phyloP scores from a whole-genome alignment of 1,140 invertebrate genomes.

The Asbolus verrucosus region DNA sequence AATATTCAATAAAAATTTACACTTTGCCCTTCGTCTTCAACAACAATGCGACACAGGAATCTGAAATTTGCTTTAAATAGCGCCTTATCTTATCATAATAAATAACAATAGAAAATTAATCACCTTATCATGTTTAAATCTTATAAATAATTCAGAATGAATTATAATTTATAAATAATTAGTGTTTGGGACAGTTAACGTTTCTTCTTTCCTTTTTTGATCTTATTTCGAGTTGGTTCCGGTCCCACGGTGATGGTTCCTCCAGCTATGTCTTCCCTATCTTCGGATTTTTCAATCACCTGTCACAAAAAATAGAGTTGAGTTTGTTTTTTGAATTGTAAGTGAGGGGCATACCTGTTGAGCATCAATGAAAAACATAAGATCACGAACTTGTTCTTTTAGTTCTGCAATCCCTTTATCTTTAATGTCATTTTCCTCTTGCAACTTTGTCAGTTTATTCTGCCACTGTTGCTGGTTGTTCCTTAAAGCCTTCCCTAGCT shows the following conservation, averaged over 20 bases:
- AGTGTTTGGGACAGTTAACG: constrained; percentile 19
- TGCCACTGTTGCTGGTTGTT: constrained; percentile 85
- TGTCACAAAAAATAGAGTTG: constrained; percentile 47
- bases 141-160: no score
- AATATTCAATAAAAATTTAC: no score
- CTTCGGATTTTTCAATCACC: constrained; percentile 70
- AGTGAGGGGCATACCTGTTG: constrained; percentile 71
- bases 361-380: constrained; percentile 97
- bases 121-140: neutral
- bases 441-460: constrained; percentile 73
- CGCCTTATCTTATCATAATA: constrained; percentile 14
- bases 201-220: constrained; percentile 54
- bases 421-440: constrained; percentile 71
- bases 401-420: constrained; percentile 84
- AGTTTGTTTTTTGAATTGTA: constrained; percentile 38
- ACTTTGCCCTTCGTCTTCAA: no score
- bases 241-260: constrained; percentile 76
- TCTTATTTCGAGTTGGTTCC: constrained; percentile 52
- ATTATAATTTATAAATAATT: neutral
- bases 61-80: neutral
- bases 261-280: constrained; percentile 77
- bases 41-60: neutral
- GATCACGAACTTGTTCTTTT: constrained; percentile 91
- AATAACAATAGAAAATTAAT: constrained; percentile 9
- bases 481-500: constrained; percentile 80